phyloP scores from a whole-genome alignment of 2,797 vertebrate genomes.

The Helostoma temminkii region DNA sequence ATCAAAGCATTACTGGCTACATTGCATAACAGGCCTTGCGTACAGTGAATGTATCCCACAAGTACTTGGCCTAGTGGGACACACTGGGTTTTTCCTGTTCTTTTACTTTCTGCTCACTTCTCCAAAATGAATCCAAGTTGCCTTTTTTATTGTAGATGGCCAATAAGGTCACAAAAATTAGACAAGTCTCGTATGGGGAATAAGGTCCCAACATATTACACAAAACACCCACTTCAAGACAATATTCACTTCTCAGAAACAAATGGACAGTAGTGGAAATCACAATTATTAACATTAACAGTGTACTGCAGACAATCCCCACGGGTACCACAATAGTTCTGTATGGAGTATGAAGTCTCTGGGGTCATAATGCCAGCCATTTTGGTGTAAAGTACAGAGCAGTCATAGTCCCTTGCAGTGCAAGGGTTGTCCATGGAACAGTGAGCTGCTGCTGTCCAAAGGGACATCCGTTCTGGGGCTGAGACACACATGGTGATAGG shows the following conservation, averaged over 20 bases:
- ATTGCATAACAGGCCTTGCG: constrained; percentile 36
- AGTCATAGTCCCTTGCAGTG: constrained; percentile 40
- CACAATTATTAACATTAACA: constrained; percentile 67
- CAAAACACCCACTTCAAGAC: constrained; percentile 51
- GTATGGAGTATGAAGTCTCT: constrained; percentile 65
- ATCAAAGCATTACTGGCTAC: constrained; percentile 29
- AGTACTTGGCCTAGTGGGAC: constrained; percentile 4
- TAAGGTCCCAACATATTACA: constrained; percentile 31
- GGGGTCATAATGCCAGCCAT: constrained; percentile 71
- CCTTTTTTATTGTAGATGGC: constrained; percentile 6
- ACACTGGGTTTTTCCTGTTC: constrained; percentile 8
- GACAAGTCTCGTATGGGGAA: constrained; percentile 11
- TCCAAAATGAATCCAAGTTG: constrained; percentile 17
- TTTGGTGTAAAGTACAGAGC: constrained; percentile 52
- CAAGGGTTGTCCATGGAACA: constrained; percentile 59
- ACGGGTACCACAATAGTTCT: constrained; percentile 68
- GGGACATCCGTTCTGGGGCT: constrained; percentile 38
- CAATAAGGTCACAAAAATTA: constrained; percentile 12
- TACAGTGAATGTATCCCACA: constrained; percentile 25
- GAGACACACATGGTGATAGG: constrained; percentile 45
- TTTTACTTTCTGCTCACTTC: constrained; percentile 26
- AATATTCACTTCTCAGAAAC: constrained; percentile 62
- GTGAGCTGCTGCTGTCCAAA: constrained; percentile 41
- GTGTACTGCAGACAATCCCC: constrained; percentile 59
- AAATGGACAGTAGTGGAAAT: constrained; percentile 64